phyloP scores from a whole-genome alignment of 2,797 vertebrate species.

The Naso thynnoides region DNA sequence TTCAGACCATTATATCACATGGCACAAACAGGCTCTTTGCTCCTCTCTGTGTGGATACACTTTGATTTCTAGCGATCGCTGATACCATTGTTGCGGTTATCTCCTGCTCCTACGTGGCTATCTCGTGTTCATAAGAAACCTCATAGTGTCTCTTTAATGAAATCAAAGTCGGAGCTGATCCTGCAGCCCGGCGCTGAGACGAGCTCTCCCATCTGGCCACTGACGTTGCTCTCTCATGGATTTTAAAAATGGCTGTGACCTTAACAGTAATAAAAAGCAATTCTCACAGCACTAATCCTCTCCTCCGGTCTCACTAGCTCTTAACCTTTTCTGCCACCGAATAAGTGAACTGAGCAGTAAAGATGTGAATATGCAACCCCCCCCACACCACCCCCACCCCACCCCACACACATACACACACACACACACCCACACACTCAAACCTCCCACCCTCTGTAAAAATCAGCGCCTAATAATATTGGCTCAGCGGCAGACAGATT shows the following conservation, averaged over 20 bases:
- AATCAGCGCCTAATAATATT: constrained; percentile 75
- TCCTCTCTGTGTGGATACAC: constrained; percentile 55
- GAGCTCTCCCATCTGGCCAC: constrained; percentile 63
- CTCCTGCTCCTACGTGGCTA: constrained; percentile 43
- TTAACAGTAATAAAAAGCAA: constrained; percentile 82
- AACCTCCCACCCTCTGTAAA: constrained; percentile 39
- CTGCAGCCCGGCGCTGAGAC: constrained; percentile 43
- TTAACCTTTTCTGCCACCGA: constrained; percentile 75
- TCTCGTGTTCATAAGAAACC: constrained; percentile 57
- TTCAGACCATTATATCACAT: constrained; percentile 76
- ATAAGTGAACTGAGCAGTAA: constrained; percentile 65
- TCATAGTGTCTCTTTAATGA: constrained; percentile 67
- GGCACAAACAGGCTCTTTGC: constrained; percentile 66
- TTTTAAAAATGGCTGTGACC: constrained; percentile 82
- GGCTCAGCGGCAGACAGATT: constrained; percentile 77
- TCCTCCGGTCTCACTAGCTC: constrained; percentile 71
- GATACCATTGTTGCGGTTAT: constrained; percentile 59
- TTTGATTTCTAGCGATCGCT: constrained; percentile 64
- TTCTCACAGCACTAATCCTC: constrained; percentile 78
- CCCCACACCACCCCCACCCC: too few relatives aligned
- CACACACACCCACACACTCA: too few relatives aligned
- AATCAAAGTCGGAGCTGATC: constrained; percentile 67
- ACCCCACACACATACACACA: background rate
- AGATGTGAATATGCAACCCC: constrained; percentile 58
- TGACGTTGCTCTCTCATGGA: constrained; percentile 59